Conservation (phyloP, 30 jellyfish, hydroid and myxozoan genomes). For the Aurelia aurita region DNA sequence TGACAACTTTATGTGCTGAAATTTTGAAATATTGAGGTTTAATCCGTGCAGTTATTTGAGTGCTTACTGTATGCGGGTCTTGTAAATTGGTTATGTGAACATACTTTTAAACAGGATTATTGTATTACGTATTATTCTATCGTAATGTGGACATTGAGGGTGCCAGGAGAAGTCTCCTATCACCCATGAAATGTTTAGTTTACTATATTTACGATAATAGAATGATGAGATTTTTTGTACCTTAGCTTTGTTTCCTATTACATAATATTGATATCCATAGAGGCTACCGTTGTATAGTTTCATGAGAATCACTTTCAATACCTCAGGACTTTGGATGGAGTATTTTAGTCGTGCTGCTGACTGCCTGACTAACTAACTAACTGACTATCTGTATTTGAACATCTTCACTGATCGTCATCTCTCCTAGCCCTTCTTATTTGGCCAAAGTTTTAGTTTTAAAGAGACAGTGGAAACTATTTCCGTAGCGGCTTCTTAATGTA, state of each 20-base stretch:
- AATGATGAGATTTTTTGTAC: conserved; percentile 78
- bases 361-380: background rate
- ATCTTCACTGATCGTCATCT: background rate
- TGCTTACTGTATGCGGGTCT: conserved; percentile 69
- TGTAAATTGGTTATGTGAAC: conserved; percentile 69
- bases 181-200: conserved; percentile 50
- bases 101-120: conserved; percentile 54
- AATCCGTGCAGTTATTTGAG: conserved; percentile 17
- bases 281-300: conserved; percentile 74
- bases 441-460: conserved; percentile 55
- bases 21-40: background rate
- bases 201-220: conserved; percentile 77
- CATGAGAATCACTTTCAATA: conserved; percentile 7
- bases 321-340: background rate
- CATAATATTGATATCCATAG: conserved; percentile 60
- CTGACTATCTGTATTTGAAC: background rate
- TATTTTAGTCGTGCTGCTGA: background rate
- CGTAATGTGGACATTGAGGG: conserved; percentile 56
- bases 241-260: conserved; percentile 61
- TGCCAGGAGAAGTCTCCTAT: conserved; percentile 19
- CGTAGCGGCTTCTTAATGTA: conserved; percentile 29
- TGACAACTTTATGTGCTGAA: background rate
- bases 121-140: conserved; percentile 34
- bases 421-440: background rate
- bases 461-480: conserved; percentile 48